Evolutionary conservation across 2,888 invertebrate species (phyloP).

Genomic region (Tenthredo distinguenda): DNA sequence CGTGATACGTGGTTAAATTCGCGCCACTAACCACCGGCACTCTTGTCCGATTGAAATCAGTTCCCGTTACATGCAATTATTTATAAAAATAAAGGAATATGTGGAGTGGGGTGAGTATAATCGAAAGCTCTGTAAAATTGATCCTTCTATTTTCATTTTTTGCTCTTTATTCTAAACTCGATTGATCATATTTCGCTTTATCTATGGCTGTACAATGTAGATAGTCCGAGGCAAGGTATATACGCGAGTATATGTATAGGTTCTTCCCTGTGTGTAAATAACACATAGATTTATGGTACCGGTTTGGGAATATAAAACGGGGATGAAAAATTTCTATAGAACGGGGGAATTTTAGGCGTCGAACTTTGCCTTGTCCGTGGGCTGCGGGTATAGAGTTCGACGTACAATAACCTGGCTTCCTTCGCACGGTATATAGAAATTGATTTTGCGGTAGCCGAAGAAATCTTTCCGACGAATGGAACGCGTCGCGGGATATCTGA

Average conservation of each 20-base stretch:
- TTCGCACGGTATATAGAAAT: background rate
- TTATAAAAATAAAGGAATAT: background rate
- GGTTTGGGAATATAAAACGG: background rate
- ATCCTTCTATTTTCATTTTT: background rate
- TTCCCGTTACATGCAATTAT: background rate
- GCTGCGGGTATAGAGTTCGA: background rate
- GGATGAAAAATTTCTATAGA: constrained; percentile 16
- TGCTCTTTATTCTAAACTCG: background rate
- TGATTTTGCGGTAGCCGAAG: background rate
- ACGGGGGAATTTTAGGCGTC: background rate
- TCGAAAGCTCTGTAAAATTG: background rate
- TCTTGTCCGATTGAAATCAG: constrained; percentile 1
- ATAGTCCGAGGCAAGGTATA: background rate
- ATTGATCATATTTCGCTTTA: background rate
- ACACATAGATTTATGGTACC: background rate
- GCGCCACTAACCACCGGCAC: background rate
- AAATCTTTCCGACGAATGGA: too few relatives aligned
- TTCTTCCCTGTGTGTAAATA: background rate
- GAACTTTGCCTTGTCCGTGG: background rate
- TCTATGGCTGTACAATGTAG: background rate
- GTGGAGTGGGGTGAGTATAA: background rate
- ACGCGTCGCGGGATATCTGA: too few relatives aligned
- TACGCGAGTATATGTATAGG: background rate
- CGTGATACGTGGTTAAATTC: background rate
- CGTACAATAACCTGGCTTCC: background rate